Base-by-base conservation (phyloP, 2,888 invertebrate genomes). In the Calameuta idolon region DNA sequence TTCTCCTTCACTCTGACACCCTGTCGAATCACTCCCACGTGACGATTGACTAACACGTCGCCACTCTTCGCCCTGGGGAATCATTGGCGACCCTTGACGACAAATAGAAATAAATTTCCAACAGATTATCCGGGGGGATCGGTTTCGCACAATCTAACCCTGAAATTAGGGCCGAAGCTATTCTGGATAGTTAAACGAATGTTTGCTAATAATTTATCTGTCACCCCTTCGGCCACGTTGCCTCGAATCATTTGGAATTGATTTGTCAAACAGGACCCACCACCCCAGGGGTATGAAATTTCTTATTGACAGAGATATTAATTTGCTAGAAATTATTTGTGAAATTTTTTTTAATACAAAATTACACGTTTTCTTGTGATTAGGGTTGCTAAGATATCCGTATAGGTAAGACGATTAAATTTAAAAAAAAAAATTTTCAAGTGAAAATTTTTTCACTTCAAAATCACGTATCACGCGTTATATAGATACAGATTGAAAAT, bases 101-200 rank as follows among this genome's bases (percentile, higher is more conserved):
- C 89, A 89, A 89, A 89, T 89, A 89, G 86, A 89, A 87, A 89
- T 88, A 89, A 89, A 89, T 89, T 87, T 82, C 83, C 81, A 82
- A 74, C 86, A 83, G 88, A 89, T 89, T 87, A 88, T 85, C 81
- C 78, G 34, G 74, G 77, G 55, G 55, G 31, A 71, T 71, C 71
- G 33, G 71, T 71, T 71, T 71, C 34, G 71, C 71, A 71, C 33
- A 34, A 34, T 71, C 34, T 33, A 71, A 71, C 23, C 55, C 55
- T 55, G 55, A 55, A 55, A 55, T 15, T 55, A 55, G 55, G 55
- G 55, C 9, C 1, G 55, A 2, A 55, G 23, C 55, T 55, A 23
- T 55, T 55, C 9, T 55, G 55, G 55, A 55, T 9, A 55, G 55
- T 55, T 23, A 15, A 55, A 55, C 55, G 23, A 55, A 23, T 55